Percentiles rank a stretch among this genome's conserved stretches.
phyloP scores from a whole-genome alignment of 2,113 vertebrate species.

The Anolis carolinensis region DNA sequence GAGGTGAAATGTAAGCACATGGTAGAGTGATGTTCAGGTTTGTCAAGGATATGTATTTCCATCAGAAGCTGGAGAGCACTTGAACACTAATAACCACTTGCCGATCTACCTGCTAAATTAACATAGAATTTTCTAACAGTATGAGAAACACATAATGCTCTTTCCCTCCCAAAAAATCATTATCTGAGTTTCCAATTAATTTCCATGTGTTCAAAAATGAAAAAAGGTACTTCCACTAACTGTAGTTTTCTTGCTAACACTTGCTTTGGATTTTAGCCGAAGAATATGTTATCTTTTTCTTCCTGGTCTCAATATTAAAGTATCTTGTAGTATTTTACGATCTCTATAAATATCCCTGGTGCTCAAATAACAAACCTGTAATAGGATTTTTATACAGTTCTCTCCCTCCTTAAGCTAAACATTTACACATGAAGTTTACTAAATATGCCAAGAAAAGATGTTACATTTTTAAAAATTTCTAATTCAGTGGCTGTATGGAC shows the following conservation, averaged over 20 bases:
- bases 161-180: background rate
- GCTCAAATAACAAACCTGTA: no score
- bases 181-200: background rate
- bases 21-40: background rate
- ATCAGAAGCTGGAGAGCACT: background rate
- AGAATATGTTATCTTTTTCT: background rate
- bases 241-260: background rate
- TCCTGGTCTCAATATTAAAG: background rate
- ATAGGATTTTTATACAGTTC: no score
- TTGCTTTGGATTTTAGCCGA: background rate
- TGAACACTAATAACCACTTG: background rate
- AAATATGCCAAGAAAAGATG: background rate
- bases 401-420: no score
- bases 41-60: background rate
- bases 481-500: background rate
- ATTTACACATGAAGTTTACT: background rate
- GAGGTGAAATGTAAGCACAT: background rate
- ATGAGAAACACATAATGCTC: background rate
- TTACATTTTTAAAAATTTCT: background rate
- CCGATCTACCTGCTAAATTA: background rate
- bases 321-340: background rate
- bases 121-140: background rate
- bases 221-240: background rate
- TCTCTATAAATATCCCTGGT: background rate
- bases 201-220: conserved; percentile 28